Evolutionary conservation across 2,797 vertebrate species (phyloP).

Genomic region (Craterocephalus amniculus): DNA sequence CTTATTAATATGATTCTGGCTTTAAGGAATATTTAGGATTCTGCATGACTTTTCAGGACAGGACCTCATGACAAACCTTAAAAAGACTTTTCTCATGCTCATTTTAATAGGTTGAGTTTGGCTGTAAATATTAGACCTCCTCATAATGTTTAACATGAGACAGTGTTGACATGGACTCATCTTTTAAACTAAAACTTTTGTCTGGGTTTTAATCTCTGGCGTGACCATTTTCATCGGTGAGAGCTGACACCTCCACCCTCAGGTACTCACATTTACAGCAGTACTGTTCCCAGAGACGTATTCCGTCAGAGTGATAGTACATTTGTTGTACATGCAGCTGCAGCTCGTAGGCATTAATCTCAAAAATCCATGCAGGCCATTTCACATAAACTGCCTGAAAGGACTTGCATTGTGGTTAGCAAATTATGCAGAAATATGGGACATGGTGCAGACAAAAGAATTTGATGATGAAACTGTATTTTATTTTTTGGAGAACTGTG

Average conservation of each 20-base stretch:
- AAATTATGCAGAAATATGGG: constrained; percentile 35
- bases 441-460: constrained; percentile 15
- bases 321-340: background rate
- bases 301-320: background rate
- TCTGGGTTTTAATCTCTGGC: background rate
- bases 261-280: constrained; percentile 1
- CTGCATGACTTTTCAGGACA: too few relatives aligned
- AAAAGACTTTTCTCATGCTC: background rate
- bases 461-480: constrained; percentile 35
- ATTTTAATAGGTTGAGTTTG: background rate
- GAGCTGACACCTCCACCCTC: background rate
- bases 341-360: constrained; percentile 2
- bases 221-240: background rate
- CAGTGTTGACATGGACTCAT: background rate
- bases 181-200: constrained; percentile 2
- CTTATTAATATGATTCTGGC: too few relatives aligned
- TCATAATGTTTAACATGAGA: background rate
- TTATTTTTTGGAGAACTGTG: constrained; percentile 43
- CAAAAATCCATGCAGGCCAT: constrained; percentile 8
- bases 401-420: constrained; percentile 23
- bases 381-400: constrained; percentile 16
- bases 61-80: too few relatives aligned
- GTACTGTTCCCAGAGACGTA: background rate
- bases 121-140: background rate
- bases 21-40: too few relatives aligned